Evolutionary conservation across 2,113 vertebrate genomes (phyloP).

Genomic region (Limanda limanda): DNA sequence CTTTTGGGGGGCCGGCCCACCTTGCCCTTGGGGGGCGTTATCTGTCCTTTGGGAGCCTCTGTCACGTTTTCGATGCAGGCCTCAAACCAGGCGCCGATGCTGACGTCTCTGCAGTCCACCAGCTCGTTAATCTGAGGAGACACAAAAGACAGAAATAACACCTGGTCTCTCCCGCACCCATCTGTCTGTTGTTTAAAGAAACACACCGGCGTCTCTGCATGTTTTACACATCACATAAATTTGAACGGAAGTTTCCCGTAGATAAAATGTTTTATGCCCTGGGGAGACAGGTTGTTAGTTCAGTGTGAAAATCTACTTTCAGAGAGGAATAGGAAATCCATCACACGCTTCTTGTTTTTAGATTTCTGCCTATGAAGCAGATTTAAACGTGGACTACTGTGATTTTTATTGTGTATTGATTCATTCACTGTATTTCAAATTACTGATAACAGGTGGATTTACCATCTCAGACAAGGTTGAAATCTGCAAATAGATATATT

Average conservation of each 20-base stretch:
- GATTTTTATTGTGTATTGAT: no score
- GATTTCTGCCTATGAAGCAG: no score
- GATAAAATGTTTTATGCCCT: not conserved
- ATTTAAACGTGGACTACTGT: no score
- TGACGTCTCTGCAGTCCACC: slow-evolving; percentile 96
- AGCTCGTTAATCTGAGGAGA: slow-evolving; percentile 93
- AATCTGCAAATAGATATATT: not conserved
- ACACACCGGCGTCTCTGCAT: not conserved
- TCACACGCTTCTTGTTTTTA: no score
- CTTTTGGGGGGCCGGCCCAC: slow-evolving; percentile 90
- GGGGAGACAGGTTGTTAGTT: no score
- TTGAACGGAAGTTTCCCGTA: not conserved
- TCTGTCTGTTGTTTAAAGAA: not conserved
- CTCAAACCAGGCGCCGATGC: slow-evolving; percentile 98
- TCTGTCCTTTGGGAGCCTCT: slow-evolving; percentile 87
- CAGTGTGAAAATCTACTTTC: not conserved
- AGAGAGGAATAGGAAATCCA: no score
- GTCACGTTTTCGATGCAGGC: slow-evolving; percentile 93
- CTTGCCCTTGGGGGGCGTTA: slow-evolving; percentile 84
- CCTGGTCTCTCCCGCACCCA: slow-evolving; percentile 3
- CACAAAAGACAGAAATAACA: slow-evolving; percentile 39
- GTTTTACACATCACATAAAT: not conserved
- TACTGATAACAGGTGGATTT: no score
- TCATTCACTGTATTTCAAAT: no score
- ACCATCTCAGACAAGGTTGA: not conserved